phyloP scores from a whole-genome alignment of 2,113 vertebrate species.

The Ranitomeya variabilis region DNA sequence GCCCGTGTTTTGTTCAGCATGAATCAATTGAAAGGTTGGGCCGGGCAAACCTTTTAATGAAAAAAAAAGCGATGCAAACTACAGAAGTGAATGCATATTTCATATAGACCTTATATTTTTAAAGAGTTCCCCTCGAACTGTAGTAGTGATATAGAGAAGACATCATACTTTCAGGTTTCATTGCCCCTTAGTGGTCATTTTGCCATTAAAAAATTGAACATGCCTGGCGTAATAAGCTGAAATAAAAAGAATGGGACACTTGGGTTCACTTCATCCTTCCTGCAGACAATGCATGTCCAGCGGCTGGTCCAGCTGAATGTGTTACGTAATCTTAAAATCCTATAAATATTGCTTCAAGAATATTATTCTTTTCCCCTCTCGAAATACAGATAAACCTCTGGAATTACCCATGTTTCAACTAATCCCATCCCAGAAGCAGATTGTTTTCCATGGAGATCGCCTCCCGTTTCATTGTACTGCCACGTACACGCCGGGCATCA shows the following conservation, averaged over 20 bases:
- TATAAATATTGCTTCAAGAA: not conserved
- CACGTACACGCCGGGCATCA: conserved; percentile 76
- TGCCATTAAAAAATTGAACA: not conserved
- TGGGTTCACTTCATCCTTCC: too few species aligned
- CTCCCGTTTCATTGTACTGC: conserved; percentile 87
- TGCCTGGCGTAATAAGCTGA: not conserved
- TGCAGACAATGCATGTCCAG: not conserved
- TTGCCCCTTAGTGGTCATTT: not conserved
- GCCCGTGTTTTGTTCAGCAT: too few species aligned
- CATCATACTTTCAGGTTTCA: not conserved
- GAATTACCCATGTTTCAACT: conserved; percentile 88
- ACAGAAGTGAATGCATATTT: not conserved
- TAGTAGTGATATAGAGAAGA: not conserved
- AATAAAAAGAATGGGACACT: not conserved
- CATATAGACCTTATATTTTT: not conserved
- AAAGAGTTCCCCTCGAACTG: not conserved
- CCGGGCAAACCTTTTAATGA: too few species aligned
- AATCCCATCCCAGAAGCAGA: conserved; percentile 86
- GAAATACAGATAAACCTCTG: conserved; percentile 77
- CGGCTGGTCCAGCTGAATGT: too few species aligned
- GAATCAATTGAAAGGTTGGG: too few species aligned
- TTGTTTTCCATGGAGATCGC: conserved; percentile 88
- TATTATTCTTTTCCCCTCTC: conserved; percentile 8
- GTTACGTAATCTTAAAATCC: not conserved
- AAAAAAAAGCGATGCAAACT: not conserved